Conservation (phyloP, 2,797 vertebrate genomes). For the Pseudochirops corinnae region DNA sequence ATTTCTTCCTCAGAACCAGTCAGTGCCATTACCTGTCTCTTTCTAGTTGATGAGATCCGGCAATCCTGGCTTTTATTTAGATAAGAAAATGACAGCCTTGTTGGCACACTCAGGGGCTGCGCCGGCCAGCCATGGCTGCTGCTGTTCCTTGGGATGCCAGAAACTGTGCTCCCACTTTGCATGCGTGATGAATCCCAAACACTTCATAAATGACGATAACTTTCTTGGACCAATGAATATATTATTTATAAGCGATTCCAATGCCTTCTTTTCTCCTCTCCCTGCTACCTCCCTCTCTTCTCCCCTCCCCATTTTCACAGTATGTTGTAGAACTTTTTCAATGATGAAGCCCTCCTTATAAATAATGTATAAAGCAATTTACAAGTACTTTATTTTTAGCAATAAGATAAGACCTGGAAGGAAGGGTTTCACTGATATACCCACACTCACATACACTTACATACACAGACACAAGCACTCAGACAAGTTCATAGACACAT, state of each 20-base stretch:
- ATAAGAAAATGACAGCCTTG: conserved; percentile 83
- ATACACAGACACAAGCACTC: conserved; percentile 27
- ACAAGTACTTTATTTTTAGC: conserved; percentile 88
- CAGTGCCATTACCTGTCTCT: conserved; percentile 82
- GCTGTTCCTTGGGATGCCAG: conserved; percentile 57
- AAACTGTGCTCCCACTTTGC: conserved; percentile 72
- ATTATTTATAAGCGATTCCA: conserved; percentile 85
- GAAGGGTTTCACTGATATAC: conserved; percentile 81
- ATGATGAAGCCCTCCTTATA: conserved; percentile 85
- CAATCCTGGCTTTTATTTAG: conserved; percentile 82
- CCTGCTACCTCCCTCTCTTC: conserved; percentile 71
- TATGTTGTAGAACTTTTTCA: conserved; percentile 81
- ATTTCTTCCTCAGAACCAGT: conserved; percentile 73
- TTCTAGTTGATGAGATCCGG: conserved; percentile 83
- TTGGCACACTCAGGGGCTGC: conserved; percentile 80
- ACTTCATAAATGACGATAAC: conserved; percentile 87
- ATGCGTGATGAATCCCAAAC: conserved; percentile 85
- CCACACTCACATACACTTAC: conserved; percentile 33
- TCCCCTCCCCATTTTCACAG: conserved; percentile 74
- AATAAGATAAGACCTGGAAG: conserved; percentile 83
- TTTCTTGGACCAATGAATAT: conserved; percentile 87
- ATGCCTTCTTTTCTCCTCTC: conserved; percentile 73
- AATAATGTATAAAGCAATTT: conserved; percentile 90
- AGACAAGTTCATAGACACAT: not conserved
- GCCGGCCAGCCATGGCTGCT: conserved; percentile 71